Evolutionary conservation across 2,888 invertebrate species (phyloP).

Genomic region (Erebia aethiops): DNA sequence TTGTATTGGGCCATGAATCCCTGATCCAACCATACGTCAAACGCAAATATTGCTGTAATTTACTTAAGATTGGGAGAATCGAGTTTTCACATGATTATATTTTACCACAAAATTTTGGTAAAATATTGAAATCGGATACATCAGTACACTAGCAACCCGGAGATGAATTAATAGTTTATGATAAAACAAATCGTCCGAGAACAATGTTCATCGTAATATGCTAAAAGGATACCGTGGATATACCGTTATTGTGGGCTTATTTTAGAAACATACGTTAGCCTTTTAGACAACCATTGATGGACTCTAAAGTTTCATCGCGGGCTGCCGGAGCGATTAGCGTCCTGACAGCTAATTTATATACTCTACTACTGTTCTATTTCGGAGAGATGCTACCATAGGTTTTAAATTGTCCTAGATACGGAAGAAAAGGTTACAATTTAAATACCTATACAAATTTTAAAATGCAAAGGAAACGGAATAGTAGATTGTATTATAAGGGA

Average conservation of each 20-base stretch:
- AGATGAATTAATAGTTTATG: conserved; percentile 37
- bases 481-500: too few species aligned
- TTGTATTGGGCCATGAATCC: too few species aligned
- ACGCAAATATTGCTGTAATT: too few species aligned
- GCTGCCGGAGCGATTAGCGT: conserved; percentile 80
- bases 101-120: conserved; percentile 21
- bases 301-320: conserved; percentile 81
- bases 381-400: conserved; percentile 59
- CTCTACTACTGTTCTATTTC: conserved; percentile 80
- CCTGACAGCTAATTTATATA: conserved; percentile 82
- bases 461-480: background rate
- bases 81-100: background rate
- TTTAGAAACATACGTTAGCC: conserved; percentile 65
- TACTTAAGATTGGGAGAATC: background rate
- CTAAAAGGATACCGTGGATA: conserved; percentile 63
- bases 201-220: conserved; percentile 41
- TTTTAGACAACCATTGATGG: conserved; percentile 76
- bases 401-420: conserved; percentile 53
- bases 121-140: conserved; percentile 45
- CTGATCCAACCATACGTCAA: too few species aligned
- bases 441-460: background rate
- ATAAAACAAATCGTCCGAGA: conserved; percentile 50
- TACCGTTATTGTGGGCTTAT: conserved; percentile 71
- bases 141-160: conserved; percentile 26
- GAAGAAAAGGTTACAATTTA: conserved; percentile 36